Percentiles rank a stretch among this genome's conserved stretches.
Conservation (phyloP, 2,797 vertebrate genomes). For the Dryobates pubescens region DNA sequence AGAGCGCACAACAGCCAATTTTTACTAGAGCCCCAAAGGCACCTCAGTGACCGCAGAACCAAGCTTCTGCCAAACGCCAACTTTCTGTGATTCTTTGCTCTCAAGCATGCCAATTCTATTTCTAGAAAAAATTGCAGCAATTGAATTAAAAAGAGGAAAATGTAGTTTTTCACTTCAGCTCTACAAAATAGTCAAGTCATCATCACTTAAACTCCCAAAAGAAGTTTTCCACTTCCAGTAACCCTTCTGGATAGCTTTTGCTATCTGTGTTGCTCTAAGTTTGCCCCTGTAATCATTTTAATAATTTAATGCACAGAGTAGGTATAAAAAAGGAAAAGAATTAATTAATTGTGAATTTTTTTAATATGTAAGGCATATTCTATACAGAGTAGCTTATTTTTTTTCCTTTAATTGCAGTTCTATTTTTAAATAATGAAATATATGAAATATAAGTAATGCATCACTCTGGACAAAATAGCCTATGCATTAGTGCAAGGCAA, state of each 20-base stretch:
- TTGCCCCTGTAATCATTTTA: neutral
- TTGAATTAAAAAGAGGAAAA: neutral
- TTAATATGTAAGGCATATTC: neutral
- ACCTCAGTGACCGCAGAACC: neutral
- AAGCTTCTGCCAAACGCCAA: neutral
- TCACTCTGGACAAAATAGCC: conserved; percentile 55
- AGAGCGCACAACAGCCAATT: neutral
- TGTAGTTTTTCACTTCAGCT: neutral
- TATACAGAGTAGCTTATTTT: conserved; percentile 34
- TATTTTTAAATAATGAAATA: conserved; percentile 59
- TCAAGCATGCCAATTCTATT: neutral
- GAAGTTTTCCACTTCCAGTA: neutral
- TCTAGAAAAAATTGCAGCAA: neutral
- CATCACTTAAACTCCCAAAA: neutral
- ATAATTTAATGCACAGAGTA: neutral
- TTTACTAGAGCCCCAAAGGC: neutral
- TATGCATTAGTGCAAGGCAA: conserved; percentile 61
- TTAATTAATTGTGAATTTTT: neutral
- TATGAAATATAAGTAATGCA: neutral
- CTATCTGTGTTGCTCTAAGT: neutral
- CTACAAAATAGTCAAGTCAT: neutral
- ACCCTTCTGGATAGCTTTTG: neutral
- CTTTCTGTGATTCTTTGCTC: neutral
- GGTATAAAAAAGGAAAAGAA: neutral
- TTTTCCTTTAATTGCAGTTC: conserved; percentile 29